phyloP scores from a whole-genome alignment of 1,140 invertebrate genomes.

The Macrobrachium nipponense region DNA sequence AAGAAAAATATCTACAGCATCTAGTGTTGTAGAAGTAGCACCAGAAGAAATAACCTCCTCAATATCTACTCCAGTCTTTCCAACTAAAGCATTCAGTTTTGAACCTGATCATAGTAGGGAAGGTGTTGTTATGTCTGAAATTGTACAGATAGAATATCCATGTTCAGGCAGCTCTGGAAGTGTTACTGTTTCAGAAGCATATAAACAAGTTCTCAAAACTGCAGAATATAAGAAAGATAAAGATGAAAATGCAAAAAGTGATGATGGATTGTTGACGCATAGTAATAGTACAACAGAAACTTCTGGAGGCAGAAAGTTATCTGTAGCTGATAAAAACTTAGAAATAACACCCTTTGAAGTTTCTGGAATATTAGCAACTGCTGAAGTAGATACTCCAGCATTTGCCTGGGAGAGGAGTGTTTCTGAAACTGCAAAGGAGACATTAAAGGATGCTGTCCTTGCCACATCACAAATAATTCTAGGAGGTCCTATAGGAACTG shows the following conservation, averaged over 20 bases:
- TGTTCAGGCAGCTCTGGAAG: not conserved
- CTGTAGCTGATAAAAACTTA: slow-evolving; percentile 5
- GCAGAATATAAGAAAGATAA: no score
- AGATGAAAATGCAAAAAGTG: not conserved
- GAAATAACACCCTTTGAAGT: slow-evolving; percentile 27
- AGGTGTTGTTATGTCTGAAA: slow-evolving; percentile 2
- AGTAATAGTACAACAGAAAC: not conserved
- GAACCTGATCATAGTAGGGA: not conserved
- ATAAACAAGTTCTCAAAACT: no score
- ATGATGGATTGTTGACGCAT: no score
- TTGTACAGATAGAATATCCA: slow-evolving; percentile 9
- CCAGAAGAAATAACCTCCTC: not conserved
- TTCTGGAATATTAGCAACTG: not conserved
- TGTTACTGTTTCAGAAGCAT: not conserved
- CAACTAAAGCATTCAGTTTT: slow-evolving; percentile 15
- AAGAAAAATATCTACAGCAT: slow-evolving; percentile 37
- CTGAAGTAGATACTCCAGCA: not conserved
- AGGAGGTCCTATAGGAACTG: not conserved
- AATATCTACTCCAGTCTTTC: not conserved
- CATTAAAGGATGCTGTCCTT: slow-evolving; percentile 23
- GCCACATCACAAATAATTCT: slow-evolving; percentile 20
- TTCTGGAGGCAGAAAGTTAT: slow-evolving; percentile 17
- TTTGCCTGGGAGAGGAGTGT: slow-evolving; percentile 28
- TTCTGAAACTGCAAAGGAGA: slow-evolving; percentile 15
- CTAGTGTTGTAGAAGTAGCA: slow-evolving; percentile 3